Evolutionary conservation across 2,888 invertebrate species (phyloP).

Genomic region (Plebejus argus): DNA sequence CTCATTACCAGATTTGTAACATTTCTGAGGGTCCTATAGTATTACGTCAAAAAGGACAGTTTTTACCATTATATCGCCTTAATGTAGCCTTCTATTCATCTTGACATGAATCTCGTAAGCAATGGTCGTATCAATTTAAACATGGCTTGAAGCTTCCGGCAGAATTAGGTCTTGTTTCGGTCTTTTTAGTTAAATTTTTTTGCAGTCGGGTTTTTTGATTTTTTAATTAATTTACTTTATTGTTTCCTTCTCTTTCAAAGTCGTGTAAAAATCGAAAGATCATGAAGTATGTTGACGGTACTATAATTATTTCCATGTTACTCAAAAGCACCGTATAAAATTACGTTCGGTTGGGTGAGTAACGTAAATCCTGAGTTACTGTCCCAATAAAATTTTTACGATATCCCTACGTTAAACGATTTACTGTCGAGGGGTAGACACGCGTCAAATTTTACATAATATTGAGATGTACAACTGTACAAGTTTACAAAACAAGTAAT

Average conservation of each 20-base stretch:
- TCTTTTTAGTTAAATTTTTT: too few species aligned
- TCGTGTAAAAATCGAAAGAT: neutral
- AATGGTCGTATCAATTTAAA: too few species aligned
- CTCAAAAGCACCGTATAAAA: conserved; percentile 8
- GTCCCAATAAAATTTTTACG: neutral
- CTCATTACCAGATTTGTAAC: too few species aligned
- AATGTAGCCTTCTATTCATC: too few species aligned
- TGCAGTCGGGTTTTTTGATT: too few species aligned
- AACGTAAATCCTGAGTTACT: conserved; percentile 24
- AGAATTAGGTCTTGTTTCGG: too few species aligned
- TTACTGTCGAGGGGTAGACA: conserved; percentile 3
- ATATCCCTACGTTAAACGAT: neutral
- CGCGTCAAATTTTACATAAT: neutral
- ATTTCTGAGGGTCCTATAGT: too few species aligned
- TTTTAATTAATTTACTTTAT: too few species aligned
- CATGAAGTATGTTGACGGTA: neutral
- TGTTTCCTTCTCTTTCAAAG: neutral
- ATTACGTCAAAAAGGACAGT: too few species aligned
- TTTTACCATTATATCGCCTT: too few species aligned
- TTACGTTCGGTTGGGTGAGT: neutral
- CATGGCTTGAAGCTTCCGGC: too few species aligned
- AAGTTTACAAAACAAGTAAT: neutral
- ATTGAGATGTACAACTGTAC: neutral
- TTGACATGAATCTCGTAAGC: too few species aligned
- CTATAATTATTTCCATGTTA: neutral